These are phyloP conservation scores for Lophius americanus DNA, from an alignment of 2,797 vertebrate genomes.

Conservation along the genomic window DNA sequence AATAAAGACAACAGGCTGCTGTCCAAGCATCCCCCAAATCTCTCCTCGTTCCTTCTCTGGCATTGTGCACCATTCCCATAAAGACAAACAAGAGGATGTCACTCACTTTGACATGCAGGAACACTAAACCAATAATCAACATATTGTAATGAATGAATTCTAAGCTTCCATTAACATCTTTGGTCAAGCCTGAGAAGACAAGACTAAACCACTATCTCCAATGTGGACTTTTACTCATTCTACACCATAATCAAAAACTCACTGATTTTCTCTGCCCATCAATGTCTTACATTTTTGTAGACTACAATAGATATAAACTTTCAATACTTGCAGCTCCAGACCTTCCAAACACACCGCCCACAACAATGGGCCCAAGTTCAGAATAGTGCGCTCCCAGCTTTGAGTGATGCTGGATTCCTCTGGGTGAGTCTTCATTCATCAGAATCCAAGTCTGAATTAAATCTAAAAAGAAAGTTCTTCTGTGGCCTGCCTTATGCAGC, in stretches of 20 bases:
- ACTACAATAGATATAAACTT: not conserved
- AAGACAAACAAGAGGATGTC: constrained; percentile 54
- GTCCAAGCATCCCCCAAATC: constrained; percentile 31
- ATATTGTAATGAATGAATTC: not conserved
- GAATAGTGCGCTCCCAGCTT: constrained; percentile 24
- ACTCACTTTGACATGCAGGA: constrained; percentile 20
- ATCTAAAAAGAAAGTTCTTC: constrained; percentile 55
- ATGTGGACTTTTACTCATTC: not conserved
- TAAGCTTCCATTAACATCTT: not conserved
- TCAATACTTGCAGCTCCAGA: not conserved
- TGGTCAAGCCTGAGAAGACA: not conserved
- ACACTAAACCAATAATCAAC: not conserved
- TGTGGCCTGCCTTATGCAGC: constrained; percentile 57
- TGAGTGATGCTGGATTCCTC: constrained; percentile 51
- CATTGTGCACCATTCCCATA: constrained; percentile 45
- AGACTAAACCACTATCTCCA: not conserved
- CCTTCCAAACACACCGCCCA: constrained; percentile 15
- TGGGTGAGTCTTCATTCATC: constrained; percentile 65
- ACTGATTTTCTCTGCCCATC: not conserved
- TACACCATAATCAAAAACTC: not conserved
- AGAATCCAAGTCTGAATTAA: constrained; percentile 62
- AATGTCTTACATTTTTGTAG: not conserved
- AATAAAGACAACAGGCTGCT: constrained; percentile 63
- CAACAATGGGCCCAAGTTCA: constrained; percentile 23
- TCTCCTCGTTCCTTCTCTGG: constrained; percentile 30